A percentile compares a stretch with the other conserved stretches of the same genome.
Conservation (phyloP, 1,140 invertebrate species). For the Drosophila lini region DNA sequence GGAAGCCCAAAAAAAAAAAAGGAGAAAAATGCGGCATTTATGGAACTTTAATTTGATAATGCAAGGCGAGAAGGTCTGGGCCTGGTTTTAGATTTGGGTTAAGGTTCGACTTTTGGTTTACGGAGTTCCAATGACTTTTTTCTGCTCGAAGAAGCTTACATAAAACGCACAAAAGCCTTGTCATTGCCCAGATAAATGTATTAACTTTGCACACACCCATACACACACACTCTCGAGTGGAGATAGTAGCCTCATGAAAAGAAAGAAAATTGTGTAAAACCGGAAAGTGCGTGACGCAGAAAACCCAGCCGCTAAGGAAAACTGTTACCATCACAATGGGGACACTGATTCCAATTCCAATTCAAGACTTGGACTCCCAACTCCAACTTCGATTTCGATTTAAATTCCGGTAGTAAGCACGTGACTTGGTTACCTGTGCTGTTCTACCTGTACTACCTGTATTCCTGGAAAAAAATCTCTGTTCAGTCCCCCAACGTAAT, state of each 20-base stretch:
- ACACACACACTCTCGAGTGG: neutral
- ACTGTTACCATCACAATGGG: constrained; percentile 30
- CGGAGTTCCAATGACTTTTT: constrained; percentile 12
- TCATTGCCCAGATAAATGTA: constrained; percentile 80
- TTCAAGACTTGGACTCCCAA: neutral
- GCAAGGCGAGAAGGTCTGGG: neutral
- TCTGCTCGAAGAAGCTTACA: constrained; percentile 33
- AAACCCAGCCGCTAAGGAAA: constrained; percentile 3
- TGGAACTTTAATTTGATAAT: constrained; percentile 53
- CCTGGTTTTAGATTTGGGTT: constrained; percentile 10
- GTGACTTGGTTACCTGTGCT: constrained; percentile 62
- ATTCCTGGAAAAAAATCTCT: constrained; percentile 12
- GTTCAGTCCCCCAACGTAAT: constrained; percentile 45
- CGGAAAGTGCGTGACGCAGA: constrained; percentile 23
- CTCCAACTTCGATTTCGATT: constrained; percentile 4
- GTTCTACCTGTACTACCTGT: neutral
- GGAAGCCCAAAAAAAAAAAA: neutral
- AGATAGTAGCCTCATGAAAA: constrained; percentile 54
- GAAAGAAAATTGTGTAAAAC: constrained; percentile 71
- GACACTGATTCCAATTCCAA: constrained; percentile 27
- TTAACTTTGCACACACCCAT: constrained; percentile 37
- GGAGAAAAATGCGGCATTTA: constrained; percentile 16
- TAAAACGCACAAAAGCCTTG: constrained; percentile 56
- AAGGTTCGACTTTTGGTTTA: constrained; percentile 14
- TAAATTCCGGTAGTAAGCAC: constrained; percentile 27